Base-by-base conservation (phyloP, 1,140 invertebrate species). In the Goniozus legneri region DNA sequence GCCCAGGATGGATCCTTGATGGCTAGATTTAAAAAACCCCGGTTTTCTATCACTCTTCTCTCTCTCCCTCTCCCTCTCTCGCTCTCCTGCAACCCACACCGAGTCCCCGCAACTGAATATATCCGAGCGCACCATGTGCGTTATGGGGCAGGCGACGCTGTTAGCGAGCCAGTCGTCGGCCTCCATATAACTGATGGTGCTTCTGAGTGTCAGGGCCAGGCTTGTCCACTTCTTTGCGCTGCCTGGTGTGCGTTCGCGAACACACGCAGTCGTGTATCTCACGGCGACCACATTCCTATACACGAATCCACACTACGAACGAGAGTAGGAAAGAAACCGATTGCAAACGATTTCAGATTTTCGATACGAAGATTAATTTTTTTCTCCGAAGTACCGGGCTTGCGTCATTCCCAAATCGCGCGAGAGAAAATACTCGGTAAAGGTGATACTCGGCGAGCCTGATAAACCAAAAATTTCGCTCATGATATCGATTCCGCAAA, bases 111-210 rank as follows among this genome's bases (percentile, higher is more conserved):
- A 21, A 39, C n/a, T 15, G 30, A 39, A 20, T 39, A 39, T 20
- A 8, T 39, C 16, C 20, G 20, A 24, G 37, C 20, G 20, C 22
- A n/a, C n/a, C 37, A 39, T 24, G 20, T 15, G 37, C 21, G 37
- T n/a, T n/a, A n/a, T n/a, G n/a, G n/a, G n/a, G n/a, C n/a, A n/a
- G n/a, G n/a, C n/a, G n/a, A n/a, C n/a, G n/a, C n/a, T n/a, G n/a
- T 10, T 37, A 36, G 44, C 53, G 50, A 55, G 54, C 36, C 56
- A 59, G 60, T 56, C 56, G 54, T 43, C 59, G 54, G 63, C 52
- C 62, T 62, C 62, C 58, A 51, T 65, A 67, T 66, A 70, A 69
- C 69, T 65, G 69, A 71, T 71, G 69, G 66, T 70, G 62, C 69
- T 71, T 70, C 64, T 59, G 65, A 70, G 69, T 70, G 69, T 71